These are phyloP conservation scores for Synanthedon myopaeformis DNA, from an alignment of 2,888 invertebrate genomes.

Conservation along the genomic window DNA sequence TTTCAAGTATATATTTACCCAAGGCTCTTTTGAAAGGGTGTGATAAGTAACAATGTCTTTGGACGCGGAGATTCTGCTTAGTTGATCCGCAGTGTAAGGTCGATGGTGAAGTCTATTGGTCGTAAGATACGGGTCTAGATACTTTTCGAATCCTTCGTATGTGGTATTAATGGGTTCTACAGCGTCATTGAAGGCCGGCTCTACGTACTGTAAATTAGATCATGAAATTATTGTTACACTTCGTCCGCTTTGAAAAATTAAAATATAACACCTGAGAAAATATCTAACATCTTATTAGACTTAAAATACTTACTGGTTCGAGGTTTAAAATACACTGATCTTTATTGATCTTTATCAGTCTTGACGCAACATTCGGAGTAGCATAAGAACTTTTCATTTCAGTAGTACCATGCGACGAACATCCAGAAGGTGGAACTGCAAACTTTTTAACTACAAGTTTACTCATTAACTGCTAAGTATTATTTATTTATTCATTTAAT, in stretches of 20 bases:
- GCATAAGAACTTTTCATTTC: slow-evolving; percentile 38
- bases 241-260: no score
- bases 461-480: not conserved
- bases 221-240: not conserved
- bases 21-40: slow-evolving; percentile 39
- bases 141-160: slow-evolving; percentile 49
- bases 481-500: no score
- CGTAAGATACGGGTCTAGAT: slow-evolving; percentile 53
- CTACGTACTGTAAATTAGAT: slow-evolving; percentile 18
- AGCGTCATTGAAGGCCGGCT: slow-evolving; percentile 34
- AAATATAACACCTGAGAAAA: no score
- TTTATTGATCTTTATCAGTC: slow-evolving; percentile 42
- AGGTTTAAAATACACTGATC: slow-evolving; percentile 29
- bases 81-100: slow-evolving; percentile 45
- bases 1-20: slow-evolving; percentile 25
- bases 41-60: slow-evolving; percentile 52
- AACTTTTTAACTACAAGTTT: slow-evolving; percentile 19
- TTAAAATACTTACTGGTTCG: slow-evolving; percentile 26
- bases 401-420: slow-evolving; percentile 31
- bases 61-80: slow-evolving; percentile 29
- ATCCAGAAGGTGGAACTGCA: slow-evolving; percentile 33
- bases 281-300: not conserved
- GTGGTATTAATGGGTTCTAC: slow-evolving; percentile 46
- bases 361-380: slow-evolving; percentile 20
- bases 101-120: slow-evolving; percentile 49